Evolutionary conservation across 2,113 vertebrate species (phyloP).

Genomic region (Mesitornis unicolor): DNA sequence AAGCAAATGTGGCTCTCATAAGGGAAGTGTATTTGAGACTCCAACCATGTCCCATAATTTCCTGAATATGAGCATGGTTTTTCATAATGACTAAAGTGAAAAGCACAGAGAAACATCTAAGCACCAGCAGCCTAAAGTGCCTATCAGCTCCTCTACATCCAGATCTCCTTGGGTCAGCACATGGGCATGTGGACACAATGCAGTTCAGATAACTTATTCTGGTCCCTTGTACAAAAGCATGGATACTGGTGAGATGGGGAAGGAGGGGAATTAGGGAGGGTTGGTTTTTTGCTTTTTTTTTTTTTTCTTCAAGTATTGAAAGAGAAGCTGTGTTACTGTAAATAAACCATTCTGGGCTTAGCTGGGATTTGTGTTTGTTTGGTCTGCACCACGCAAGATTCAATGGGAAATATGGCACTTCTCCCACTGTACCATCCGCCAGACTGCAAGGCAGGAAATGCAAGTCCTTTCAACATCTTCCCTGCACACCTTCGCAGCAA

Average conservation of each 20-base stretch:
- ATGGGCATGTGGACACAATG: background rate
- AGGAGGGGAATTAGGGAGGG: background rate
- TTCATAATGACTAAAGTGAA: background rate
- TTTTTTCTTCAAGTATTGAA: slow-evolving; percentile 12
- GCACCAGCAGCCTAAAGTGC: slow-evolving; percentile 29
- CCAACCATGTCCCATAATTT: background rate
- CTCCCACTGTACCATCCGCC: background rate
- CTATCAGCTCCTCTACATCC: background rate
- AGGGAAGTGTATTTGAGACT: background rate
- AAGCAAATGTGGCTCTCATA: background rate
- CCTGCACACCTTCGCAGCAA: background rate
- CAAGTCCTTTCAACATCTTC: background rate
- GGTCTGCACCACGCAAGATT: background rate
- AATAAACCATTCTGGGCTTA: background rate
- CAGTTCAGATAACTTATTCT: slow-evolving; percentile 10
- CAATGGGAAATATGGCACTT: background rate
- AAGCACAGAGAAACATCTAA: background rate
- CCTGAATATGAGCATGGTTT: background rate
- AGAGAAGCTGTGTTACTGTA: background rate
- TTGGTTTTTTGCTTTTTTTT: background rate
- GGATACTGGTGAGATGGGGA: background rate
- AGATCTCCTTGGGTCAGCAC: background rate
- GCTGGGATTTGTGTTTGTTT: slow-evolving; percentile 1
- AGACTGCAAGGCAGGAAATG: background rate
- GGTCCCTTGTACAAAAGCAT: background rate